These are phyloP conservation scores for Subacronicta megacephala DNA, from an alignment of 2,888 invertebrate species.

Conservation along the genomic window DNA sequence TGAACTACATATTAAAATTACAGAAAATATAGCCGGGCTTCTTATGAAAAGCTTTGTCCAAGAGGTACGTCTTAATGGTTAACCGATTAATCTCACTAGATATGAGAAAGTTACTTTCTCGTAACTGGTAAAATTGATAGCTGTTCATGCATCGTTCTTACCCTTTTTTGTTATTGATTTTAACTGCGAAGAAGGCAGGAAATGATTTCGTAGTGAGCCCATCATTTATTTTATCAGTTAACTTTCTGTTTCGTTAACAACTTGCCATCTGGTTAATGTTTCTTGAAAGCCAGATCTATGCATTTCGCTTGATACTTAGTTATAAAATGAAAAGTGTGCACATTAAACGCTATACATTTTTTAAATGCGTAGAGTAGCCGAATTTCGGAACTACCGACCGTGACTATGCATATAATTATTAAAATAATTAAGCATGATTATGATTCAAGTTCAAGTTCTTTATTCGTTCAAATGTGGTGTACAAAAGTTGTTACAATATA, in stretches of 20 bases:
- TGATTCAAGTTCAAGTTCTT: too few species aligned
- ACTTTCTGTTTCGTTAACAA: slow-evolving; percentile 7
- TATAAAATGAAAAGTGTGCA: slow-evolving; percentile 1
- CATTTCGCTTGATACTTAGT: not conserved
- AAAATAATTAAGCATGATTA: not conserved
- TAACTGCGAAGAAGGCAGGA: slow-evolving; percentile 21
- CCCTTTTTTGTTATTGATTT: slow-evolving; percentile 35
- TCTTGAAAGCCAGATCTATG: slow-evolving; percentile 1
- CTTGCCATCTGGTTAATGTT: not conserved
- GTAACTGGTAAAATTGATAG: slow-evolving; percentile 26
- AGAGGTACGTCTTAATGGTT: slow-evolving; percentile 4
- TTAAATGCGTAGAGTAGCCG: slow-evolving; percentile 3
- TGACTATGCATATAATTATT: slow-evolving; percentile 5
- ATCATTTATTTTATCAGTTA: slow-evolving; percentile 8
- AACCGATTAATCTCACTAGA: slow-evolving; percentile 19
- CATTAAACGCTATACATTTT: not conserved
- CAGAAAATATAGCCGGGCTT: not conserved
- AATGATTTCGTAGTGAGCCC: slow-evolving; percentile 19
- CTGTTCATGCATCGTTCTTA: slow-evolving; percentile 7
- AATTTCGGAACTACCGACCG: slow-evolving; percentile 10
- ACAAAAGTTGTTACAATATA: too few species aligned
- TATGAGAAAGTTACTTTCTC: slow-evolving; percentile 57
- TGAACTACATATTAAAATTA: too few species aligned
- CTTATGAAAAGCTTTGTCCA: not conserved
- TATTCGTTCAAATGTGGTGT: too few species aligned